Evolutionary conservation across 1,140 invertebrate species (phyloP), one percentile per base, ranked within the genome.

Genomic region (Rhopalosiphum maidis): DNA sequence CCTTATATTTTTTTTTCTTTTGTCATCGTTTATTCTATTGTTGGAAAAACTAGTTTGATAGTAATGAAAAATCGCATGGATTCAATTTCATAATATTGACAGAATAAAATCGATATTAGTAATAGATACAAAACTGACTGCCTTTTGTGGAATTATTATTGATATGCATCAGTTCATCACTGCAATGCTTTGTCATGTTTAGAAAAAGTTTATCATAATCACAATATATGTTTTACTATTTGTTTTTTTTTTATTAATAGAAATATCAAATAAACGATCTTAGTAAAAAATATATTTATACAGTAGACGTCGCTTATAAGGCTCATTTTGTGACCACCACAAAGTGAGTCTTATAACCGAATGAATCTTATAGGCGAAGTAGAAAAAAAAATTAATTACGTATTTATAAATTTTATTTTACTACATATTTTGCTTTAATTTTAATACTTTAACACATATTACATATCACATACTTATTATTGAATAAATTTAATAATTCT

Each of bases 141-240:
- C 60, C n/a, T 77, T 77, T 77, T n/a, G 60, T 68, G n/a, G 30
- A 68, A 68, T 68, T 68, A 68, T n/a, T 68, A n/a, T 68, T 68
- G 60, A n/a, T n/a, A 68, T 68, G 30, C 30, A 68, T 68, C 60
- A 68, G 30, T 77, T 77, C 30, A n/a, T 77, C 60, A n/a, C 15
- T 77, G n/a, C 30, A 77, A n/a, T n/a, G 30, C 15, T 15, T 77
- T n/a, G 15, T n/a, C 30, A 77, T 77, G 5, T 77, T 77, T n/a
- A 15, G n/a, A 30, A n/a, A n/a, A n/a, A 77, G 11, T n/a, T n/a
- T n/a, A 77, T 77, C 11, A 77, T n/a, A n/a, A n/a, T 77, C 15
- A 77, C 4, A n/a, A 77, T n/a, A 4, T 18, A 8, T 30, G 4
- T 18, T 30, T 60, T 60, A 3, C 11, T 4, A 68, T n/a, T 18